Conservation (phyloP, 2,888 invertebrate genomes). For the Chrysina gloriosa region DNA sequence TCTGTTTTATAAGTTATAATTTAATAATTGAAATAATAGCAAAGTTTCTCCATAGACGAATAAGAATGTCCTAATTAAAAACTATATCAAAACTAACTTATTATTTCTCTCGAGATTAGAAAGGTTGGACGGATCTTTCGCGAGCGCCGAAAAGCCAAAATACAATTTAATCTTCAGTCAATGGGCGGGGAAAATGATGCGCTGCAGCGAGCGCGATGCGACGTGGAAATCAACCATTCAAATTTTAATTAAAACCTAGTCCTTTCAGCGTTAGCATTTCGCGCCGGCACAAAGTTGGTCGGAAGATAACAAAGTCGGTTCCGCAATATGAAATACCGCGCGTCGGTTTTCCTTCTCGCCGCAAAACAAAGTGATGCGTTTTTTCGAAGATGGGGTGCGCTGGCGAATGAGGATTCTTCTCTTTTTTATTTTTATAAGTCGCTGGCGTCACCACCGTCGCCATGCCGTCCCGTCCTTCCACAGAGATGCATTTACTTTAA, state of each 20-base stretch:
- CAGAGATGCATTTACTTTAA: no score
- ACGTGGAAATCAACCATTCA: slow-evolving; percentile 35
- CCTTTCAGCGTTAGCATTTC: slow-evolving; percentile 25
- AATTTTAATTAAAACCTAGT: slow-evolving; percentile 37
- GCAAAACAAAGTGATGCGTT: no score
- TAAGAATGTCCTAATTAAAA: not conserved
- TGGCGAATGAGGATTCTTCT: no score
- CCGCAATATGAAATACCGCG: slow-evolving; percentile 20
- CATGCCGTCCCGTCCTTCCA: no score
- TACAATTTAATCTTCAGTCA: not conserved
- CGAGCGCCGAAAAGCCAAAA: not conserved
- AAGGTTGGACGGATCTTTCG: not conserved
- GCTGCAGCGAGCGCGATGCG: not conserved
- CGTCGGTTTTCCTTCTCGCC: no score
- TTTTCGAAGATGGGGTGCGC: no score
- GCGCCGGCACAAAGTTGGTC: slow-evolving; percentile 29
- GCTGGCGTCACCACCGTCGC: no score
- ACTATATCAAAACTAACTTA: not conserved
- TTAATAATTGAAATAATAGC: not conserved
- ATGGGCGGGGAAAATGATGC: no score
- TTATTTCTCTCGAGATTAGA: not conserved
- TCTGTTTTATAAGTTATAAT: not conserved
- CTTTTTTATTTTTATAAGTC: no score
- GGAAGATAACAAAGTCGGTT: slow-evolving; percentile 35
- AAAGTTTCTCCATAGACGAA: not conserved